Evolutionary conservation across 1,140 invertebrate genomes (phyloP), one percentile per base, ranked within the genome.

Genomic region (Coptotermes formosanus): DNA sequence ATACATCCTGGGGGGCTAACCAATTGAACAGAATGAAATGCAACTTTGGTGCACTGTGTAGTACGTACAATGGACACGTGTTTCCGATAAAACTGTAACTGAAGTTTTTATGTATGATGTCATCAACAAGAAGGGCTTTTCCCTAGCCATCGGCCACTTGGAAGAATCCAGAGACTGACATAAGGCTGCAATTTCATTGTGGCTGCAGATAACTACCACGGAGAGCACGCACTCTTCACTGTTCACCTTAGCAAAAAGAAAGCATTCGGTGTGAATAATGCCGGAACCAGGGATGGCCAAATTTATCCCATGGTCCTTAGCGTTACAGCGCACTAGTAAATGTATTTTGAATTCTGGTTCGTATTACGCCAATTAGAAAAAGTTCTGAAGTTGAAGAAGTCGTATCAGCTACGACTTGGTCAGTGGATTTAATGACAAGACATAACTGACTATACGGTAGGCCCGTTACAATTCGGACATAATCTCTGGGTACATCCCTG

Each of bases 71-170:
- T 30, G 7, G 16, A 75, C 64, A 75, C 25, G 64, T 75, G 64
- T 30, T 75, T 75, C 64, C 30, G n/a, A 75, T 75, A 16, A 16
- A 75, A n/a, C 11, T n/a, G 64, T 30, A 30, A 11, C 64, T 30
- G n/a, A 25, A 75, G 64, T 75, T 25, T n/a, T 25, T 9, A 75
- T 30, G 64, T 75, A n/a, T 75, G 64, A 75, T 14, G n/a, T 75
- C 64, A 75, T 75, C 64, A 30, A 25, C n/a, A 75, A 75, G n/a
- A 75, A 75, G 64, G 64, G 64, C 64, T 75, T 75, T 75, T 75
- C 64, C 64, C 25, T 75, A n/a, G 64, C 64, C 25, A 11, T 30
- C 64, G 64, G 64, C 64, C 25, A 75, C 64, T 75, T 30, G n/a
- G 64, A 75, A 21, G 64, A 25, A 75, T 25, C 64, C 30, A 75